Base-by-base conservation (phyloP, 2,797 vertebrate genomes). In the Enteromius treurensis region DNA sequence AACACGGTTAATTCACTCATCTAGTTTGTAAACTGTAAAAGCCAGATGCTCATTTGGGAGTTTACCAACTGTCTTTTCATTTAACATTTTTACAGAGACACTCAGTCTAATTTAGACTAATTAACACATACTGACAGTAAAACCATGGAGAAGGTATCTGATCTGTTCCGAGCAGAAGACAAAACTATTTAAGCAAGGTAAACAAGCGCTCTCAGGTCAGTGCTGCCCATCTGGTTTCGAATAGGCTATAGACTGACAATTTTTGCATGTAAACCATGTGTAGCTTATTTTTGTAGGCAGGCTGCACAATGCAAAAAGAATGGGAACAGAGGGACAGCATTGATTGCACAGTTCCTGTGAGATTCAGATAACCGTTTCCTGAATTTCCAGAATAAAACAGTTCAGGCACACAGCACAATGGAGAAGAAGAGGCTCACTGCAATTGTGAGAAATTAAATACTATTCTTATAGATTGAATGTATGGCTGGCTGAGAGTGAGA, bases 261-360 rank as follows among this genome's bases (percentile, higher is more conserved):
- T 75, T 37, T 68, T 75, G 62, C 75, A 77, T 83, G 77, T 53
- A 65, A 84, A 84, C 68, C 68, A 82, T 37, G 29, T 42, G 17
- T 76, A 11, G 5, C 40, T 77, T 40, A 71, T 51, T 83, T 76
- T 76, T 53, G 73, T 37, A 65, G 87, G 53, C 75, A 2, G 42
- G 60, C n/a, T 15, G 40, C 47, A 47, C 60, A 80, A 67, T 77
- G 81, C 42, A 53, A 34, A 51, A 64, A 21, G 71, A 80, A 80
- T 49, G 77, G 68, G 82, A 86, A 82, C 71, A 80, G 79, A 74
- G 68, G 82, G 79, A 76, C 49, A n/a, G 80, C 77, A 77, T 58
- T 86, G 84, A 86, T 87, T 81, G 80, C 83, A 68, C 60, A 68
- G 75, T 77, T 79, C 71, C 77, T 73, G 71, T 34, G 81, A 87